Percentiles rank a stretch among this genome's conserved stretches.
phyloP scores from a whole-genome alignment of 2,113 vertebrate genomes.

The Nestor notabilis region DNA sequence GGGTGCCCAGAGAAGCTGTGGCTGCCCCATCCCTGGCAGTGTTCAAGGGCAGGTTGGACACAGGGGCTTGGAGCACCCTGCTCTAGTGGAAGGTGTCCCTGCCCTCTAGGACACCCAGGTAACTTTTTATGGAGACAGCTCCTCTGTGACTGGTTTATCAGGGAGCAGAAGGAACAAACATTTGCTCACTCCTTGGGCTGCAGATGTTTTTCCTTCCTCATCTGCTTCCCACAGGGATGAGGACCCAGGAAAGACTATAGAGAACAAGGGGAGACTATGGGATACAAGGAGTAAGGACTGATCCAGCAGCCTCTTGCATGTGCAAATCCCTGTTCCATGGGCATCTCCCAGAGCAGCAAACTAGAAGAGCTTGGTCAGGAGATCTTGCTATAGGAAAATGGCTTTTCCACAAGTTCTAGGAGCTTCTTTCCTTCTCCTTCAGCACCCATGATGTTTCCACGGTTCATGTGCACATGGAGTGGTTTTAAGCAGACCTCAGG shows the following conservation, averaged over 20 bases:
- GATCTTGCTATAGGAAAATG: not conserved
- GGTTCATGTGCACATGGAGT: not conserved
- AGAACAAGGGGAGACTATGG: not conserved
- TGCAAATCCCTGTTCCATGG: fast-evolving
- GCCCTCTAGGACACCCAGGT: fast-evolving
- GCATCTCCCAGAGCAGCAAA: not conserved
- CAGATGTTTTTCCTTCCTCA: not conserved
- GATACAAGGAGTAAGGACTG: not conserved
- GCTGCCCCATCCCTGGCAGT: not conserved
- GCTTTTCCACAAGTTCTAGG: fast-evolving
- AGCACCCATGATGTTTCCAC: fast-evolving
- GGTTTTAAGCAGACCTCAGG: not conserved
- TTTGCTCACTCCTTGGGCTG: not conserved
- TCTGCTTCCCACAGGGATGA: not conserved
- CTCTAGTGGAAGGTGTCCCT: not conserved
- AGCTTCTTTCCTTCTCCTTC: fast-evolving
- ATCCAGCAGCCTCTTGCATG: not conserved
- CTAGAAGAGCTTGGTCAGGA: fast-evolving
- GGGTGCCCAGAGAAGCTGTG: not conserved
- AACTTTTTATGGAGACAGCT: not conserved
- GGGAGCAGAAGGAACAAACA: fast-evolving
- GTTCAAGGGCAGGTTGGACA: not conserved
- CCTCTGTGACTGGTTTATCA: not conserved
- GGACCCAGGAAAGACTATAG: not conserved
- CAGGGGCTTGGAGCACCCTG: not conserved